Evolutionary conservation across 92 coral and sea anemone genomes (phyloP).

Genomic region (Ricordea florida): DNA sequence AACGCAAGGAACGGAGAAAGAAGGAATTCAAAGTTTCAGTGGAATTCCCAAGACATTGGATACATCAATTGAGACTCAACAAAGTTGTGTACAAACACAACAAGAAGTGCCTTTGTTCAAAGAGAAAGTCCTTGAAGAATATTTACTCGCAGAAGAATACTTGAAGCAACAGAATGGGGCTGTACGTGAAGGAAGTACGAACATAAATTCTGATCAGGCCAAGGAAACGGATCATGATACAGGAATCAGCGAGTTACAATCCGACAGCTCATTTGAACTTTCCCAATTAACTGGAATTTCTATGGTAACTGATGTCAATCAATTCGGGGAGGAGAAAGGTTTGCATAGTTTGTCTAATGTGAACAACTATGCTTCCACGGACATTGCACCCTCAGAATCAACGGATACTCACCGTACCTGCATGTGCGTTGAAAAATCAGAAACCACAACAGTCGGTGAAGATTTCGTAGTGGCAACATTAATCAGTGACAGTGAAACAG

Average conservation of each 20-base stretch:
- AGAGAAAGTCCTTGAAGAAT: slow-evolving; percentile 35
- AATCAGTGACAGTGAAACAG: slow-evolving; percentile 6
- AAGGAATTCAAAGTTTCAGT: slow-evolving; percentile 16
- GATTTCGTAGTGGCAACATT: slow-evolving; percentile 14
- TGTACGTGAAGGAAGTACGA: neutral
- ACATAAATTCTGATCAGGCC: slow-evolving; percentile 3
- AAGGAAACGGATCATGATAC: slow-evolving; percentile 84
- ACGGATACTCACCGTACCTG: neutral
- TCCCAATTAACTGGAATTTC: neutral
- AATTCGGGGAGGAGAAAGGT: neutral
- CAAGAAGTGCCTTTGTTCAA: slow-evolving; percentile 29
- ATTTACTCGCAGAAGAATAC: slow-evolving; percentile 11
- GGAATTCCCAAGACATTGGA: slow-evolving; percentile 34
- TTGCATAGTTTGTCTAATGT: neutral
- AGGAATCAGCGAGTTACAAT: slow-evolving; percentile 82
- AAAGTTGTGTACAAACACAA: slow-evolving; percentile 43
- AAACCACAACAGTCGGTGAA: neutral
- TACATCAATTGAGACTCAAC: slow-evolving; percentile 32
- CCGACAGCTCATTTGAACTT: slow-evolving; percentile 65
- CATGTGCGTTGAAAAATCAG: neutral
- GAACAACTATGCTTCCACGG: slow-evolving; percentile 12
- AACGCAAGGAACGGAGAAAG: neutral
- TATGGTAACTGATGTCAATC: neutral
- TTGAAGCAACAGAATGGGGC: neutral
- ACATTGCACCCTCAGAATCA: neutral